Evolutionary conservation across 2,888 invertebrate species (phyloP), one percentile per base, ranked within the genome.

Genomic region (Pyrochroa serraticornis): DNA sequence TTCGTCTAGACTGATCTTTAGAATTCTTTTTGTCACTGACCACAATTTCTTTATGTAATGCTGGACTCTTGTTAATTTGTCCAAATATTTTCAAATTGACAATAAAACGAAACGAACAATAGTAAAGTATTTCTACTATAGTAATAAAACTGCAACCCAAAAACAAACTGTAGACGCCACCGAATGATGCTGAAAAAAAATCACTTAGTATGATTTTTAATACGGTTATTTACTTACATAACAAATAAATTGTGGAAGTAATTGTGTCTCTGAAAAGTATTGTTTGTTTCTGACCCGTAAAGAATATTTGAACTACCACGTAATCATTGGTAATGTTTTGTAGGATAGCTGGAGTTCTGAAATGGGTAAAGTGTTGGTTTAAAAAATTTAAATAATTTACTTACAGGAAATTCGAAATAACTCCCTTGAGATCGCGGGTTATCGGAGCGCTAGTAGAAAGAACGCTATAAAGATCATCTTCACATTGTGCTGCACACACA

Each of bases 131-230:
- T 71, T 81, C 80, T 22, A 77, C 62, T 2, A 75, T 59, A 41
- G 78, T 78, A 12, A 81, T 64, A 51, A 81, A 73, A 61, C 80
- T 79, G 65, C 79, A 77, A 3, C 80, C 80, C 37, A 81, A 63
- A 58, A 79, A 80, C 14, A 80, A 68, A 32, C 77, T 78, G 61
- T 80, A 80, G n/a, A 80, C 76, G 46, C 79, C 80, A 8, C 80
- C 79, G 56, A 80, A 73, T 0, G 79, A 79, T 3, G 80, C 80
- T 80, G 58, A 53, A 79, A 77, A 37, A 57, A 38, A 52, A 1
- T n/a, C n/a, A n/a, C n/a, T n/a, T n/a, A n/a, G n/a, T n/a, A n/a
- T n/a, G n/a, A n/a, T n/a, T n/a, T n/a, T n/a, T n/a, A n/a, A n/a
- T n/a, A n/a, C n/a, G n/a, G n/a, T n/a, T 14, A 39, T 22, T 44